phyloP scores from a whole-genome alignment of 1,140 invertebrate genomes.

The Achatina immaculata region DNA sequence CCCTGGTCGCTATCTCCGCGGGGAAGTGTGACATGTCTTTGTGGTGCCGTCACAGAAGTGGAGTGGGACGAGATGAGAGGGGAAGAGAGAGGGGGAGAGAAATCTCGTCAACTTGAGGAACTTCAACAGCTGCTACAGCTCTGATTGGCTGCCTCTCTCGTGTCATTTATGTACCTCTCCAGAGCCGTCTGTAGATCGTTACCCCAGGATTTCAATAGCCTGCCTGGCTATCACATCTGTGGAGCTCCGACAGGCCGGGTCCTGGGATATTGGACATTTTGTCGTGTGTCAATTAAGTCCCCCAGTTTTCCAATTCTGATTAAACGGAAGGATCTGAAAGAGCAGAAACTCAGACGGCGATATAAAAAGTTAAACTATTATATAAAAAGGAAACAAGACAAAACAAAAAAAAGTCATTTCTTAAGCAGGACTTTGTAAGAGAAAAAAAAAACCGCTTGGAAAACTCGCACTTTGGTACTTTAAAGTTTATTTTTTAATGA shows the following conservation, averaged over 20 bases:
- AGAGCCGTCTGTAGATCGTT: not conserved
- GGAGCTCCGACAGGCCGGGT: not conserved
- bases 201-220: not conserved
- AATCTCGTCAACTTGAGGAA: slow-evolving; percentile 17
- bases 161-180: slow-evolving; percentile 28
- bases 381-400: too few relatives aligned
- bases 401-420: too few relatives aligned
- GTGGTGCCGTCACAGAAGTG: not conserved
- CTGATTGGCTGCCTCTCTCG: slow-evolving; percentile 6
- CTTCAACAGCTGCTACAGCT: slow-evolving; percentile 8
- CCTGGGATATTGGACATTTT: slow-evolving; percentile 24
- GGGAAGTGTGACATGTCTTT: not conserved
- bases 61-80: too few relatives aligned
- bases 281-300: slow-evolving; percentile 31
- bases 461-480: too few relatives aligned
- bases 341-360: not conserved
- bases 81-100: too few relatives aligned
- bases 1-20: not conserved
- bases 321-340: not conserved
- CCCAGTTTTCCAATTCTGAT: slow-evolving; percentile 25
- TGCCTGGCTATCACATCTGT: not conserved
- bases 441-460: too few relatives aligned
- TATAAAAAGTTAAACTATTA: too few relatives aligned
- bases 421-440: too few relatives aligned
- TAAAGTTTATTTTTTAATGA: too few relatives aligned